These are phyloP conservation scores for Callorhinus ursinus DNA, from an alignment of 2,113 vertebrate genomes.

Conservation along the genomic window DNA sequence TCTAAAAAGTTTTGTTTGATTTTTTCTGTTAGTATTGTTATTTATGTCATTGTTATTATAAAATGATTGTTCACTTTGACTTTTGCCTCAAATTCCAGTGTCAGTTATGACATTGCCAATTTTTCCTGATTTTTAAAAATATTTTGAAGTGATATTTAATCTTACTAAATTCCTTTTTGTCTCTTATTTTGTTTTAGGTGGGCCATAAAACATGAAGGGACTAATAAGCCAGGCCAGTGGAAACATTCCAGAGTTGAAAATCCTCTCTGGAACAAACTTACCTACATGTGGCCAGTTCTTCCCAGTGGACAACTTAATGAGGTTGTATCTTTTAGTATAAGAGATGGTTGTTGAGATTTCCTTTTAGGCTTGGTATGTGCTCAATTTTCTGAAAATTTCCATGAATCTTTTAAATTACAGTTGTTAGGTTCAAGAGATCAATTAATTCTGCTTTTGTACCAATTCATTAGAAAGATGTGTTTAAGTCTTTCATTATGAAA, in stretches of 20 bases:
- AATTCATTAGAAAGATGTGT: not conserved
- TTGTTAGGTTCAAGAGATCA: not conserved
- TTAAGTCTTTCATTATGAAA: not conserved
- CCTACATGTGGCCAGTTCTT: slow-evolving; percentile 61
- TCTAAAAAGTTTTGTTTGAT: not conserved
- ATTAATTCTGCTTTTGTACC: not conserved
- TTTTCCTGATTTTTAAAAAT: not conserved
- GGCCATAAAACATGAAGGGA: slow-evolving; percentile 74
- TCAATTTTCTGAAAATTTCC: not conserved
- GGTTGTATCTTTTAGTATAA: not conserved
- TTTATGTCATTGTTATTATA: not conserved
- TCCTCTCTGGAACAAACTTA: slow-evolving; percentile 78
- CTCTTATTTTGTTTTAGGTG: slow-evolving; percentile 64
- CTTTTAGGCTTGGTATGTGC: not conserved
- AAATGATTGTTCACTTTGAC: not conserved
- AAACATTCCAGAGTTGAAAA: slow-evolving; percentile 76
- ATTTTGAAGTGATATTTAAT: no score
- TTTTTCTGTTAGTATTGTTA: not conserved
- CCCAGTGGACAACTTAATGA: slow-evolving; percentile 60
- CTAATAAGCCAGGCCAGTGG: slow-evolving; percentile 64
- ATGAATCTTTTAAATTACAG: not conserved
- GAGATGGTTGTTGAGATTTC: not conserved
- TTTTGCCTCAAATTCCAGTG: not conserved
- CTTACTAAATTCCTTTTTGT: not conserved
- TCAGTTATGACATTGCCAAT: not conserved